Evolutionary conservation across 1,140 invertebrate species (phyloP).

Genomic region (Nasonia longicornis): DNA sequence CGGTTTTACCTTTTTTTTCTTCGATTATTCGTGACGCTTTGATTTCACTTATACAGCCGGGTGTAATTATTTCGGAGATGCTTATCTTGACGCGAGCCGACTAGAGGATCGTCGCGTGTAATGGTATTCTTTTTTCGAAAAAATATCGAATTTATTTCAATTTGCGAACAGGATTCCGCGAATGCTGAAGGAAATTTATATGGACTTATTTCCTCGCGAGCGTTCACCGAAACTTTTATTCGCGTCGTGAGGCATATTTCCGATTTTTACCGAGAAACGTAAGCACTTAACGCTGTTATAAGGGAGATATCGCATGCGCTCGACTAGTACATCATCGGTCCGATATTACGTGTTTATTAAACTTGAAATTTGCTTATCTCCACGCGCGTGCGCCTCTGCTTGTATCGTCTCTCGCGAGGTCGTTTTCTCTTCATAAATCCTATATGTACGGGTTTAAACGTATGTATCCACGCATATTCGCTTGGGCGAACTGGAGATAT

Average conservation of each 20-base stretch:
- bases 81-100: not conserved
- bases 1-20: not conserved
- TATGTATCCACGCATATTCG: not conserved
- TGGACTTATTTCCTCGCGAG: not conserved
- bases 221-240: not conserved
- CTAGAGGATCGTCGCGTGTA: not conserved
- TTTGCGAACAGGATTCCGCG: not conserved
- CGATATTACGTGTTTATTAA: conserved; percentile 31
- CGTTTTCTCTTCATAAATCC: not conserved
- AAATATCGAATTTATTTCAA: not conserved
- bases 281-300: not conserved
- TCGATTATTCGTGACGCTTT: not conserved
- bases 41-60: not conserved
- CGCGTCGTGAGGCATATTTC: not conserved
- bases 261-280: not conserved
- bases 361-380: conserved; percentile 15
- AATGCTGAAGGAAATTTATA: not conserved
- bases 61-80: not conserved
- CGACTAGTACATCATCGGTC: conserved; percentile 24
- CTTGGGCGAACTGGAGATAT: not conserved
- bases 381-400: not conserved
- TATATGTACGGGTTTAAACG: not conserved
- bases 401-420: not conserved
- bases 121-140: not conserved
- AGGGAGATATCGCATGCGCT: conserved; percentile 11